Percentiles rank a stretch among this genome's conserved stretches.
Conservation (phyloP, 2,113 vertebrate species). For the Triplophysa siluroides region DNA sequence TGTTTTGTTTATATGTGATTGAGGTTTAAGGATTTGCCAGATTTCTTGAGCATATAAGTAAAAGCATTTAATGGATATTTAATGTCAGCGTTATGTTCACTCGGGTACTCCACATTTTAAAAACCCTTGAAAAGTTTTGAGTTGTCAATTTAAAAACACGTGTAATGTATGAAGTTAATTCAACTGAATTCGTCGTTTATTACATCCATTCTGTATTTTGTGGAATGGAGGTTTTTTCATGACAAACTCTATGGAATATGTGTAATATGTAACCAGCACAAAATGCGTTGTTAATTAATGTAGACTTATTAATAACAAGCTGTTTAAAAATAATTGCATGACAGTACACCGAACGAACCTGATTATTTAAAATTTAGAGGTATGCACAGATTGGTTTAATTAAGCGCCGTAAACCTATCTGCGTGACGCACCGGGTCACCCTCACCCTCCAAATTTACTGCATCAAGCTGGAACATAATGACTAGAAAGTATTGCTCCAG, state of each 20-base stretch:
- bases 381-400: constrained; percentile 40
- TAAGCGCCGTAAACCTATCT: constrained; percentile 31
- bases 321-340: neutral
- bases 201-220: too few relatives aligned
- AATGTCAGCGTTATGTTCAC: neutral
- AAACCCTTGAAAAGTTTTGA: neutral
- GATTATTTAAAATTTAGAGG: constrained; percentile 36
- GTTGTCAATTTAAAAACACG: too few relatives aligned
- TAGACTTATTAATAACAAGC: neutral
- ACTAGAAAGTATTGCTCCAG: constrained; percentile 17
- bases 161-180: too few relatives aligned
- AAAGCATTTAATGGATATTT: neutral
- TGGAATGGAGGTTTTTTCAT: too few relatives aligned
- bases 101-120: neutral
- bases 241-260: too few relatives aligned
- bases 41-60: too few relatives aligned
- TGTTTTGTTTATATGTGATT: too few relatives aligned
- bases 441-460: constrained; percentile 19
- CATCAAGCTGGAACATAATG: constrained; percentile 17
- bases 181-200: too few relatives aligned
- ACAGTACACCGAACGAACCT: neutral
- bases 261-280: neutral
- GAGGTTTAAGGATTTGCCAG: too few relatives aligned
- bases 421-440: neutral
- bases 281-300: constrained; percentile 2